Base-by-base conservation (phyloP, 2,888 invertebrate species). In the Ferrisia virgata region DNA sequence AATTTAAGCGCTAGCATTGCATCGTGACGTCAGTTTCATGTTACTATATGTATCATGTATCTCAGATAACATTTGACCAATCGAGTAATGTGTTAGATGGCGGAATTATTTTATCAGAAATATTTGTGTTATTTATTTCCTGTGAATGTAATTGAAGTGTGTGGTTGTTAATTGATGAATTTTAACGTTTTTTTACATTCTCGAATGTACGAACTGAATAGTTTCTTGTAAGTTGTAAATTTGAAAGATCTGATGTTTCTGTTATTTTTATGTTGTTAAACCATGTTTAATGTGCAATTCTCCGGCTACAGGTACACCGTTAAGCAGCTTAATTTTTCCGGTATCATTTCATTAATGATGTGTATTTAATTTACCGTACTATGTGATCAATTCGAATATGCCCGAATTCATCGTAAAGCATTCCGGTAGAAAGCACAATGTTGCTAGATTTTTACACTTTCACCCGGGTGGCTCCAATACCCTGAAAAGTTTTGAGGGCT, bases 381-480 rank as follows among this genome's bases (percentile, higher is more conserved):
- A 76, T 76, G 72, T 76, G 11, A 76, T 76, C 36, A 22, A 36
- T 36, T 6, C 36, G 64, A 72, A 43, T 13, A 85, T 85, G 85
- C 76, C 85, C 15, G 85, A 88, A 15, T 90, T 91, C 86, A 86
- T 88, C 13, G 89, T 91, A 2, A 88, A 87, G 28, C 89, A 90
- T 87, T 87, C 87, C 9, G 88, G 88, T 9, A 89, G 91, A 47
- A 88, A 88, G 79, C 94, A 94, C 88, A 92, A 95, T 87, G 89
- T 95, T 83, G 89, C 91, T 78, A 88, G 89, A 43, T 94, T 95
- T 87, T 87, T 93, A 81, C 90, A 90, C 82, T 92, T 93, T 86
- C 94, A 95, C 88, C 95, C 95, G 0, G 95, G 94, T 0, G 94
- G 95, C 0, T 88, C 91, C 0, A 92, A 92, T 86, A 92, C 92